Evolutionary conservation across 2,113 vertebrate genomes (phyloP).

Genomic region (Hassar affinis): DNA sequence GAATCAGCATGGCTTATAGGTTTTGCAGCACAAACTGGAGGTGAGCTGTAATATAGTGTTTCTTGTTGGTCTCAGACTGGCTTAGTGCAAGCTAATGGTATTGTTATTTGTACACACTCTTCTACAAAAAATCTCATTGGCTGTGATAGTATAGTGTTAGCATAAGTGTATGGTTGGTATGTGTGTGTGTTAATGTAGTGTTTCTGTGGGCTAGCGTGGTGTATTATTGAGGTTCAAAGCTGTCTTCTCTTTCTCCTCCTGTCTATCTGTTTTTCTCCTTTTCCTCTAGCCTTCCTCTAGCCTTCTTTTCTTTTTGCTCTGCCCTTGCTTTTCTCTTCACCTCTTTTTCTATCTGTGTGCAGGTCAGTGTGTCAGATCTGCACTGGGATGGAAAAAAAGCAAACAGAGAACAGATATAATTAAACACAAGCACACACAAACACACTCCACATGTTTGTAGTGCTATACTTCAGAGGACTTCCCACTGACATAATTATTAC

Average conservation of each 20-base stretch:
- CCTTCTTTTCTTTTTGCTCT: background rate
- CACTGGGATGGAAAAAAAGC: constrained; percentile 6
- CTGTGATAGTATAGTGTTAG: background rate
- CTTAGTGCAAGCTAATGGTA: too few species aligned
- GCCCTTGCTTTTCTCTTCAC: background rate
- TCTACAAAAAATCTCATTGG: too few species aligned
- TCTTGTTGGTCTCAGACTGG: too few species aligned
- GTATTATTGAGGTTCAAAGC: background rate
- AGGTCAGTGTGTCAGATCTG: constrained; percentile 27
- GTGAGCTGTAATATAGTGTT: too few species aligned
- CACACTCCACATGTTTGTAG: too few species aligned
- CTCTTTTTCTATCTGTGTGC: background rate
- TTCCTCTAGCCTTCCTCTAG: background rate
- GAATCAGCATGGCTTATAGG: too few species aligned
- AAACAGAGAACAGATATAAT: constrained; percentile 8
- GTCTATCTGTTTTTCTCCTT: background rate
- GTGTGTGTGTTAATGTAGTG: background rate
- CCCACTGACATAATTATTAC: too few species aligned
- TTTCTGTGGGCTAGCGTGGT: background rate
- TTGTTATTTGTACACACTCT: too few species aligned
- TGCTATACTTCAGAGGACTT: too few species aligned
- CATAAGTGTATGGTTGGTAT: background rate
- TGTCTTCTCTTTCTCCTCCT: background rate
- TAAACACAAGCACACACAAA: constrained; percentile 17
- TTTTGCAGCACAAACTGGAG: too few species aligned